Evolutionary conservation across 92 coral and sea anemone genomes (phyloP), one percentile per base, ranked within the genome.

Genomic region (Anthopleura xanthogrammica): DNA sequence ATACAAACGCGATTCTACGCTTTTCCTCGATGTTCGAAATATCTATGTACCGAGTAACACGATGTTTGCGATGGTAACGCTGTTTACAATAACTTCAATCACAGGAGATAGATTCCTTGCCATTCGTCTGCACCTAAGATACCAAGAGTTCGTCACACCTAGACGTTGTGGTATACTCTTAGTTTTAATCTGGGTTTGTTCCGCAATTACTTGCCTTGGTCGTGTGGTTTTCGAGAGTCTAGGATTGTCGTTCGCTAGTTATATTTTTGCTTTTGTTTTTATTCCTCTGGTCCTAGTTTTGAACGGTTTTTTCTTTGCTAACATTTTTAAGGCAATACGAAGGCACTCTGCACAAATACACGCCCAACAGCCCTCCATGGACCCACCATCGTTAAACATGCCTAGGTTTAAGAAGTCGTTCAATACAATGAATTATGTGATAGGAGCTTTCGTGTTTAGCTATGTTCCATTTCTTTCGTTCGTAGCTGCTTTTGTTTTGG

Each of bases 31-130:
- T 2, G 39, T 14, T 16, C 46, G 56, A 16, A 10, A 82, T 24
- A 24, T n/a, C 2, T 79, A 46, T 48, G 48, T 40, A 5, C 9
- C 74, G 0, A 60, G n/a, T 40, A 58, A 58, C 50, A 36, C 57
- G 24, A 62, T 79, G 20, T 50, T 79, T 24, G 41, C 42, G 16
- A 14, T 71, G 24, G 41, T 71, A 7, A 58, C 83, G 23, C 41
- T 79, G 0, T 56, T 79, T 7, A 60, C 83, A 23, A 8, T 79
- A 52, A 57, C 73, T 7, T 41, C 64, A 60, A 79, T 79, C 20
- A 60, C 83, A 22, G 54, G 64, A 16, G 83, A 79, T 14, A 41
- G 83, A 41, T 79, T 57, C 24, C 83, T 79, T 22, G 83, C 75
- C 0, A 16, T 79, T n/a, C 41, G 72, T 7, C 48, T 79, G 29